Base-by-base conservation (phyloP, 2,113 vertebrate species). In the Ascaphus truei region DNA sequence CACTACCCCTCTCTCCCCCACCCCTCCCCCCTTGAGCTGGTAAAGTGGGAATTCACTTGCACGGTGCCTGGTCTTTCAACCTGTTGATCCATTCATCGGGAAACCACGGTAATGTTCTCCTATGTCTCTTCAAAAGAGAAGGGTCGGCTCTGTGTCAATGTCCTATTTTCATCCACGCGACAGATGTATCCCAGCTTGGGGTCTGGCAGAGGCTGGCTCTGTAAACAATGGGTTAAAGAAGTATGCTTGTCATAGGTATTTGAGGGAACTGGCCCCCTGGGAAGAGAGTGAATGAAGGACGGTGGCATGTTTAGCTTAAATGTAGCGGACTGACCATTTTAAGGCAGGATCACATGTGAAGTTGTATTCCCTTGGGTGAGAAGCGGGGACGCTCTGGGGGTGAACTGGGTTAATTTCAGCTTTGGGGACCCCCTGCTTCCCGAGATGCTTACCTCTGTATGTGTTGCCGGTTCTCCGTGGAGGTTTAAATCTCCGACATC, bases 101-200 rank as follows among this genome's bases (percentile, higher is more conserved):
- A n/a, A 26, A 7, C 10, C 27, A 31, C 33, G 18, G 26, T 39
- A 16, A 2, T 26, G 7, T 20, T 39, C 15, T 13, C n/a, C 22
- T 22, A 9, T 53, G 2, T 55, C 25, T 39, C 22, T 29, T 29
- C 13, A 65, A 65, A 53, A 39, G 16, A 52, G 15, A 63, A 25
- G 15, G 18, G 50, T 47, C 11, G 31, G 8, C 25, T 56, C 13
- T 41, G 16, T 68, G 29, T 48, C n/a, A 34, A 20, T 56, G 36
- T 29, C 16, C 16, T 30, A 55, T 10, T n/a, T 2, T 68, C 29
- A 58, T 68, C 34, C 18, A 31, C 16, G 15, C 20, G 47, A 47
- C 64, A 68, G 53, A 41, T 57, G 64, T 47, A 47, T 26, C 29
- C 52, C 34, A 41, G 62, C 47, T 13, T 53, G 13, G 39, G 37